These are phyloP conservation scores for Rousettus madagascariensis DNA, from an alignment of 2,797 vertebrate species.

Conservation along the genomic window DNA sequence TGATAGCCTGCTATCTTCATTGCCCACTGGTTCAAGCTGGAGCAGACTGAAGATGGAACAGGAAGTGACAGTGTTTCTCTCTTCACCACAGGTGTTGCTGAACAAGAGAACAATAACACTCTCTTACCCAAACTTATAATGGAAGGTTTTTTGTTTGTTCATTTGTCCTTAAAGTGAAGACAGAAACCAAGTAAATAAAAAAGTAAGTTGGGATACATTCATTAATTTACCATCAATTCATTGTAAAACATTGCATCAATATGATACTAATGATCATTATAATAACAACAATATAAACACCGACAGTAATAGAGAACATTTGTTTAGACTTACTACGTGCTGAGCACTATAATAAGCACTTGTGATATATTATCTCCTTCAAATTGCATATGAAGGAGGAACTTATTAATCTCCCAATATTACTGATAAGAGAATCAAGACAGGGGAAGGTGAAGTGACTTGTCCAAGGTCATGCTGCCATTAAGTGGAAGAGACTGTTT, in stretches of 20 bases:
- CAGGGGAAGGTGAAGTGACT: constrained; percentile 26
- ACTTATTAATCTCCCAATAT: not conserved
- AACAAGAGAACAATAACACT: not conserved
- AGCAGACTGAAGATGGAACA: not conserved
- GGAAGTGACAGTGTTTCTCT: not conserved
- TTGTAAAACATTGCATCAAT: not conserved
- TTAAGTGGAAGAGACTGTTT: not conserved
- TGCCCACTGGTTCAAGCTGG: not conserved
- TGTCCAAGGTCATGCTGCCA: not conserved
- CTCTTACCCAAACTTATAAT: not conserved
- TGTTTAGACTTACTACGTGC: not conserved
- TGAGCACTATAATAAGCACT: not conserved
- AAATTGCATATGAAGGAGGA: not conserved
- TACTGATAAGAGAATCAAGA: constrained; percentile 13
- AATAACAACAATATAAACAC: not conserved
- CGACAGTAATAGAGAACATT: not conserved
- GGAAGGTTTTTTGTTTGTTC: not conserved
- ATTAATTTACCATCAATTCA: not conserved
- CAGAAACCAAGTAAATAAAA: not conserved
- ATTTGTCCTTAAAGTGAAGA: not conserved
- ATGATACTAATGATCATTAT: not conserved
- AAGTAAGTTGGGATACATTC: not conserved
- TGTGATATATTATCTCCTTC: not conserved
- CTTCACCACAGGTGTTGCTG: not conserved
- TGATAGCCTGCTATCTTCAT: not conserved